A percentile compares a stretch with the other conserved stretches of the same genome.
phyloP scores from a whole-genome alignment of 2,113 vertebrate species.

The Chlorodrepanis virens region DNA sequence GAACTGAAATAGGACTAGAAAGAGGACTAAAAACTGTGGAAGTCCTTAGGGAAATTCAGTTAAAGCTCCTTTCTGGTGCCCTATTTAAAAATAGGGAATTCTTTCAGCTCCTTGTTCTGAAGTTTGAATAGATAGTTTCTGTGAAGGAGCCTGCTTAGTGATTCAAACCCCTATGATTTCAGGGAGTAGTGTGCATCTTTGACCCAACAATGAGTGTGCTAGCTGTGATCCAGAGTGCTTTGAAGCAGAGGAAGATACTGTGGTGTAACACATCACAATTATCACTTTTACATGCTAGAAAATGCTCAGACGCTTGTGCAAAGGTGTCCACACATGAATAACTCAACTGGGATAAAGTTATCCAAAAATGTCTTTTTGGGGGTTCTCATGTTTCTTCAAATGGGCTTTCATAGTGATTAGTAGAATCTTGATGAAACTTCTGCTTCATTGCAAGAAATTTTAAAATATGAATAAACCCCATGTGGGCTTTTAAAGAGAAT shows the following conservation, averaged over 20 bases:
- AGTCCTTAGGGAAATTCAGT: background rate
- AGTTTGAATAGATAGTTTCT: background rate
- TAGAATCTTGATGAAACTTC: background rate
- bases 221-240: background rate
- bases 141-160: background rate
- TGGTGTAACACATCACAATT: accelerated
- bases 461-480: background rate
- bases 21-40: background rate
- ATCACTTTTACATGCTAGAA: background rate
- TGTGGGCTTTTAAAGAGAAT: background rate
- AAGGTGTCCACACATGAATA: background rate
- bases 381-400: background rate
- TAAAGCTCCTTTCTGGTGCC: background rate
- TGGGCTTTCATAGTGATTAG: background rate
- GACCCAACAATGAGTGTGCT: background rate
- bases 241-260: background rate
- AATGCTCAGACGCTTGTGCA: background rate
- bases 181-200: background rate
- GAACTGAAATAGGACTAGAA: background rate
- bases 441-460: background rate
- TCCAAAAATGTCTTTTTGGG: background rate
- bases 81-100: background rate
- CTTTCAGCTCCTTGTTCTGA: background rate
- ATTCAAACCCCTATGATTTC: background rate
- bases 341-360: background rate